Conservation (phyloP, 2,797 vertebrate species). For the Neosilurus mollespiculum region DNA sequence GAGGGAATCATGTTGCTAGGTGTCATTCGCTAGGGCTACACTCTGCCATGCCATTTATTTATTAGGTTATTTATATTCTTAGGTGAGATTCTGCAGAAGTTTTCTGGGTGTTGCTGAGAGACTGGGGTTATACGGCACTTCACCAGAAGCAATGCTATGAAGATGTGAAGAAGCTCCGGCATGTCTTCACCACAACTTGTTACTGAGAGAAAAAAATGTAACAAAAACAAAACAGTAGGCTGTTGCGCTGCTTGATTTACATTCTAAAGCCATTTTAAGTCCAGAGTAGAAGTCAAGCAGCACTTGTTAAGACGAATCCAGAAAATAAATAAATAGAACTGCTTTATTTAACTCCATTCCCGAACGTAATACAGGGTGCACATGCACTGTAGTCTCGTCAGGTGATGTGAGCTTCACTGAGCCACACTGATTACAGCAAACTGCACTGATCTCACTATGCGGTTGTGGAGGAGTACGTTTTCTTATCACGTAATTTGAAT, state of each 20-base stretch:
- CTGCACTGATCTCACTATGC: background rate
- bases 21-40: slow-evolving; percentile 19
- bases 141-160: slow-evolving; percentile 68
- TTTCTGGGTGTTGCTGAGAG: slow-evolving; percentile 4
- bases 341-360: slow-evolving; percentile 26
- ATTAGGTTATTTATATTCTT: slow-evolving; percentile 20
- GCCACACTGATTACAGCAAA: slow-evolving; percentile 8
- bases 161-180: slow-evolving; percentile 44
- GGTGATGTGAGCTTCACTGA: slow-evolving; percentile 35
- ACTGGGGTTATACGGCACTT: slow-evolving; percentile 71
- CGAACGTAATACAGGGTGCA: slow-evolving; percentile 24
- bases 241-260: slow-evolving; percentile 82
- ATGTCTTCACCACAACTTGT: slow-evolving; percentile 66
- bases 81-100: background rate
- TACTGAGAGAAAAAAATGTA: background rate
- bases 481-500: background rate
- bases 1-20: slow-evolving; percentile 6
- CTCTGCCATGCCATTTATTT: slow-evolving; percentile 13
- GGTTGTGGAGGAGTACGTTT: background rate
- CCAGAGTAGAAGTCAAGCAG: slow-evolving; percentile 64
- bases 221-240: slow-evolving; percentile 61
- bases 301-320: slow-evolving; percentile 72
- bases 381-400: slow-evolving; percentile 13
- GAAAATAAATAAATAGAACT: slow-evolving; percentile 74
- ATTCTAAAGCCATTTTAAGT: slow-evolving; percentile 93